Percentiles rank a stretch among this genome's conserved stretches.
These are phyloP conservation scores for Enteromius radiatus DNA, from an alignment of 2,797 vertebrate species.

Conservation along the genomic window DNA sequence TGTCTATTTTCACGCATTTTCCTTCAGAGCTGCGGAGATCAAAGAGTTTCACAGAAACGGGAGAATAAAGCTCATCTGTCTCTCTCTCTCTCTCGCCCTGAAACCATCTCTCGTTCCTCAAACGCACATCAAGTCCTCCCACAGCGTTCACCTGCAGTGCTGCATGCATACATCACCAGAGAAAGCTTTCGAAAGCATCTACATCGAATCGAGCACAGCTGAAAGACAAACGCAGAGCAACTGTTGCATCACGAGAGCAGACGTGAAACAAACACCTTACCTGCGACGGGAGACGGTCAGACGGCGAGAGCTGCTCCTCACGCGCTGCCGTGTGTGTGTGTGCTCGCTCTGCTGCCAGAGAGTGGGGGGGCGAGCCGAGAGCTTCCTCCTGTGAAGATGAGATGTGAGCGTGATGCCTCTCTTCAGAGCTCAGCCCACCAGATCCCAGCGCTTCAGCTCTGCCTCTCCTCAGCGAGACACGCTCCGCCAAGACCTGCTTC, in stretches of 20 bases:
- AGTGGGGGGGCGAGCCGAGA: slow-evolving; percentile 41
- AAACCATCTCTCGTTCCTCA: background rate
- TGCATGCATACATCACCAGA: background rate
- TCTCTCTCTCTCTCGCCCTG: background rate
- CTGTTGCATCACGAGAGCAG: slow-evolving; percentile 30
- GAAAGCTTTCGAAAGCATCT: background rate
- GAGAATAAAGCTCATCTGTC: slow-evolving; percentile 28
- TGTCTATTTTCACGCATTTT: background rate
- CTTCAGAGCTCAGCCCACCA: slow-evolving; percentile 55
- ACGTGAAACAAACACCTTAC: background rate
- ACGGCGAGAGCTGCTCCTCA: slow-evolving; percentile 60
- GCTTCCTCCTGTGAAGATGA: slow-evolving; percentile 66
- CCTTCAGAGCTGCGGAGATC: background rate
- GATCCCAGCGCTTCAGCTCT: slow-evolving; percentile 70
- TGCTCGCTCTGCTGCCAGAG: slow-evolving; percentile 65
- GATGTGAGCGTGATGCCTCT: slow-evolving; percentile 69
- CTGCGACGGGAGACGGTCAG: slow-evolving; percentile 53
- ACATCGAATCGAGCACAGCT: background rate
- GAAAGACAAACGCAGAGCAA: slow-evolving; percentile 12
- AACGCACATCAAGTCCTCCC: slow-evolving; percentile 21
- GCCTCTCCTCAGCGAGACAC: slow-evolving; percentile 70
- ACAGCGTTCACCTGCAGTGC: slow-evolving; percentile 14
- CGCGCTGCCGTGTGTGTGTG: slow-evolving; percentile 62
- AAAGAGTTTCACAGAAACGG: background rate
- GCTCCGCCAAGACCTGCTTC: slow-evolving; percentile 78